Evolutionary conservation across 2,888 invertebrate species (phyloP).

Genomic region (Andrena dorsata): DNA sequence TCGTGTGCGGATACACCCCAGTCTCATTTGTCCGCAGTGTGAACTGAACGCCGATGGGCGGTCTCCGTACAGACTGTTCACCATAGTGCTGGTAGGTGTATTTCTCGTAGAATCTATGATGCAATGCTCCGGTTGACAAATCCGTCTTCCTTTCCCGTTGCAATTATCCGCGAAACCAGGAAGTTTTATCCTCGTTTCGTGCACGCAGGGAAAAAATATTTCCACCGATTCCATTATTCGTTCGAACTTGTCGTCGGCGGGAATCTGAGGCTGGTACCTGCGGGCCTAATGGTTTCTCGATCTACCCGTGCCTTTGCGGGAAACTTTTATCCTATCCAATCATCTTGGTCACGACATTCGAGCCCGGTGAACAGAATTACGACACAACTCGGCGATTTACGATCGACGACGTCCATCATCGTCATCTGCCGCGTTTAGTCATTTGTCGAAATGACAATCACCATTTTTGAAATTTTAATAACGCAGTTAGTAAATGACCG

Average conservation of each 20-base stretch:
- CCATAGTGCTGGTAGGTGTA: no score
- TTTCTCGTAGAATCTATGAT: neutral
- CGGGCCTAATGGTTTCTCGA: slow-evolving; percentile 63
- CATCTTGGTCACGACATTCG: slow-evolving; percentile 63
- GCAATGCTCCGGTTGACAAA: neutral
- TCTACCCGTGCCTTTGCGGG: slow-evolving; percentile 37
- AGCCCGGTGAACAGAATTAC: slow-evolving; percentile 24
- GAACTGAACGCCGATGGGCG: no score
- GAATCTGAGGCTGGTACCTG: slow-evolving; percentile 64
- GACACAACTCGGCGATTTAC: slow-evolving; percentile 35
- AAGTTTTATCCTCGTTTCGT: slow-evolving; percentile 57
- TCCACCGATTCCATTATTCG: slow-evolving; percentile 45
- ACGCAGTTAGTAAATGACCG: no score
- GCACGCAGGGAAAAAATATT: slow-evolving; percentile 65
- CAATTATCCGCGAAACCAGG: slow-evolving; percentile 44
- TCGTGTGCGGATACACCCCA: no score
- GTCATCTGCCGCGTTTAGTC: neutral
- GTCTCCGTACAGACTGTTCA: no score
- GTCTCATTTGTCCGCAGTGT: no score
- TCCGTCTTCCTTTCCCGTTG: neutral
- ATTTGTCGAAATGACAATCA: no score
- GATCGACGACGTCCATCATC: neutral
- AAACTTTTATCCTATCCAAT: slow-evolving; percentile 51
- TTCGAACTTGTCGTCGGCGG: slow-evolving; percentile 53
- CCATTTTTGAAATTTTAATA: no score